A percentile compares a stretch with the other conserved stretches of the same genome.
Conservation (phyloP, 2,888 invertebrate species). For the Lycocerus yunnanus region DNA sequence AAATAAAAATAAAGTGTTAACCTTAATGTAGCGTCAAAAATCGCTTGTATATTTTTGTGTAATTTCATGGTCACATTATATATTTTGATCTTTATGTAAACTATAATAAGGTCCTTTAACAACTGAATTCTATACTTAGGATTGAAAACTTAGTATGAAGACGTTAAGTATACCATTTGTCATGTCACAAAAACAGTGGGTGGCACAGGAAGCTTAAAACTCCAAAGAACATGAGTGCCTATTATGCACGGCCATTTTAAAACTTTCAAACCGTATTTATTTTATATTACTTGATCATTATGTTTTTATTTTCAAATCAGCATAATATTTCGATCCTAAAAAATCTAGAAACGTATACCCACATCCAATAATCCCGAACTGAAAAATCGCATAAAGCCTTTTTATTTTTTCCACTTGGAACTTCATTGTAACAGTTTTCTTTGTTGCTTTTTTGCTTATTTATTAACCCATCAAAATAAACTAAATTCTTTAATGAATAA, state of each 20-base stretch:
- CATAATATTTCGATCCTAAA: background rate
- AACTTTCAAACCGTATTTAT: background rate
- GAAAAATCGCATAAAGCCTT: too few species aligned
- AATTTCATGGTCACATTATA: slow-evolving; percentile 3
- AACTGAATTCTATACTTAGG: slow-evolving; percentile 8
- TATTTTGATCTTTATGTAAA: slow-evolving; percentile 2
- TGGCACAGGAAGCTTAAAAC: slow-evolving; percentile 48
- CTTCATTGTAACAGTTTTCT: background rate
- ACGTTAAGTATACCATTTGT: slow-evolving; percentile 50
- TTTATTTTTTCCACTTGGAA: background rate
- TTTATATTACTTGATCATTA: background rate
- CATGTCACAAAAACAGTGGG: slow-evolving; percentile 53
- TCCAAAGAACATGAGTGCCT: slow-evolving; percentile 27
- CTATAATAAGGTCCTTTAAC: background rate
- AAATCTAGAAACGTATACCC: background rate
- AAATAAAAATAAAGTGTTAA: slow-evolving; percentile 13
- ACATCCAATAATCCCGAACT: background rate
- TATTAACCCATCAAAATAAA: background rate
- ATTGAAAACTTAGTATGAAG: slow-evolving; percentile 39
- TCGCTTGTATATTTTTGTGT: slow-evolving; percentile 32
- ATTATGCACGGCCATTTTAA: slow-evolving; percentile 11
- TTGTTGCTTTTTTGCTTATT: background rate
- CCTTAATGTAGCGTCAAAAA: slow-evolving; percentile 40
- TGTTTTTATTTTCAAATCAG: background rate
- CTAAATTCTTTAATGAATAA: background rate